Evolutionary conservation across 2,113 vertebrate species (phyloP).

Genomic region (Podocnemis expansa): DNA sequence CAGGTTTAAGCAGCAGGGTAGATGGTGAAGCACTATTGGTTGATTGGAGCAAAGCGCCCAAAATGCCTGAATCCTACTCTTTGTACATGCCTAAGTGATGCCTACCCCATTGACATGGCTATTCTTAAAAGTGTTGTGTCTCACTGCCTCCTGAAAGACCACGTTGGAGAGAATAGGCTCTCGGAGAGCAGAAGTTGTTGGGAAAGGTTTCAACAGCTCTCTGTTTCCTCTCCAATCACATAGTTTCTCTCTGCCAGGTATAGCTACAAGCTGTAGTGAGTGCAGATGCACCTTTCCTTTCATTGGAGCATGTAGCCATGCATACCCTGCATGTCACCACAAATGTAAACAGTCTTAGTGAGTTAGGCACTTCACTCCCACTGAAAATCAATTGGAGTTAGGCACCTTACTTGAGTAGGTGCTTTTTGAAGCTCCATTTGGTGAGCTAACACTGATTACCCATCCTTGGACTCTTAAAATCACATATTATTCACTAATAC

Average conservation of each 20-base stretch:
- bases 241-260: background rate
- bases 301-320: background rate
- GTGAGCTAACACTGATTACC: background rate
- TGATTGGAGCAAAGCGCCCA: background rate
- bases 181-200: background rate
- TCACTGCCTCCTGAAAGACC: background rate
- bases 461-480: slow-evolving; percentile 18
- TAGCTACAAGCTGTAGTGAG: background rate
- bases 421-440: background rate
- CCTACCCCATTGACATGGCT: background rate
- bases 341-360: background rate
- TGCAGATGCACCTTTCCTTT: background rate
- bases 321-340: background rate
- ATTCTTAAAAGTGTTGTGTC: background rate
- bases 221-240: background rate
- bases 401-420: background rate
- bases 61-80: background rate
- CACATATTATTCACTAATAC: background rate
- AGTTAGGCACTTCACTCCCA: background rate
- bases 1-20: background rate
- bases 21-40: background rate
- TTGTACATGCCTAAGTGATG: background rate
- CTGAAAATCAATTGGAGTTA: background rate
- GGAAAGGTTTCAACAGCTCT: background rate
- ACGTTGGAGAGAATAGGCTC: background rate